These are phyloP conservation scores for Spodoptera exigua DNA, from an alignment of 2,888 invertebrate genomes.

Conservation along the genomic window DNA sequence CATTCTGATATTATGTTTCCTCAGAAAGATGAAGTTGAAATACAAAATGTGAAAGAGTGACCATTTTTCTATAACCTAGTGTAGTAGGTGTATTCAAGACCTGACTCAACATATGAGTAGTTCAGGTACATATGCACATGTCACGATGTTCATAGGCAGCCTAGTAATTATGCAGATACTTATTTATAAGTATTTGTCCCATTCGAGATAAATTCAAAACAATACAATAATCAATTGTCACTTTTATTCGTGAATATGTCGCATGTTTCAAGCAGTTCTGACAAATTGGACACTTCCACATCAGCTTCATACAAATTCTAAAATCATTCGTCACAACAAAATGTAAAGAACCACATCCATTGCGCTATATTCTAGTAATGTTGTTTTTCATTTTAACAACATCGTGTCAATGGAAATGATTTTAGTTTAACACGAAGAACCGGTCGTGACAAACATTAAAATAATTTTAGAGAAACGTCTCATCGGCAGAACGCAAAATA, in stretches of 20 bases:
- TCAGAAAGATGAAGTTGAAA: too few relatives aligned
- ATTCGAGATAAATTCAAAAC: not conserved
- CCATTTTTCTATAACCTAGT: too few relatives aligned
- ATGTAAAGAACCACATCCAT: conserved; percentile 23
- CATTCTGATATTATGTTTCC: too few relatives aligned
- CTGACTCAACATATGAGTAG: too few relatives aligned
- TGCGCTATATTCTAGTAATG: conserved; percentile 14
- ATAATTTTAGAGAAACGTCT: conserved; percentile 75
- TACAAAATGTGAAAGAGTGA: too few relatives aligned
- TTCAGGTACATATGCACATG: too few relatives aligned
- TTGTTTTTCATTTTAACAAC: conserved; percentile 4
- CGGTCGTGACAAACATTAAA: conserved; percentile 68
- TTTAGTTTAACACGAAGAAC: conserved; percentile 35
- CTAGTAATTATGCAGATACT: too few relatives aligned
- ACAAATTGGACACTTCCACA: conserved; percentile 21
- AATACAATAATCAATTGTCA: not conserved
- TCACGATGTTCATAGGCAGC: too few relatives aligned
- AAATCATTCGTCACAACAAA: conserved; percentile 7
- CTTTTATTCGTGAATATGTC: conserved; percentile 12
- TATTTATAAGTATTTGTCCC: too few relatives aligned
- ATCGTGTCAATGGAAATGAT: conserved; percentile 38
- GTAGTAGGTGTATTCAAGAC: too few relatives aligned
- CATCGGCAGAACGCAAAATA: conserved; percentile 77
- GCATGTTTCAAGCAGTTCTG: conserved; percentile 7
- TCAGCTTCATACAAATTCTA: conserved; percentile 1